Percentiles rank a stretch among this genome's conserved stretches.
Evolutionary conservation across 2,888 invertebrate species (phyloP).

Genomic region (Cheiracanthium punctorium): DNA sequence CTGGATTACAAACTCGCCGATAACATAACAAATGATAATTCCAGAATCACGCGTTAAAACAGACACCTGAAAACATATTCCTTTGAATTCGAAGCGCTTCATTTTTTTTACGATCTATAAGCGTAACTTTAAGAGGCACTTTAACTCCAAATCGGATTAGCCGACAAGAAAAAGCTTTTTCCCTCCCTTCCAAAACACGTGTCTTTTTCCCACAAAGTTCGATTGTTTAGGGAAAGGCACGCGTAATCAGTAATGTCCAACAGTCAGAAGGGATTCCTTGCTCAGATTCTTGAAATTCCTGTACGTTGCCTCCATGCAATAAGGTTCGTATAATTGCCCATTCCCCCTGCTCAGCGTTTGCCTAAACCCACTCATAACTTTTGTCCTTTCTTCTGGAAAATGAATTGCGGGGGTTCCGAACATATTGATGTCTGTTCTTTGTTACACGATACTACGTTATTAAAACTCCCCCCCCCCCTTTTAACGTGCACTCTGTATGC

Average conservation of each 20-base stretch:
- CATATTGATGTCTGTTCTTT: constrained; percentile 9
- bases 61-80: no score
- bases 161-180: constrained; percentile 64
- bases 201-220: constrained; percentile 56
- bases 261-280: neutral
- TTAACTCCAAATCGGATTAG: constrained; percentile 63
- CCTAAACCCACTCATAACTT: neutral
- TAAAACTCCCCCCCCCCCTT: no score
- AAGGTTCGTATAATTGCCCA: constrained; percentile 44
- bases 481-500: no score
- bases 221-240: constrained; percentile 41
- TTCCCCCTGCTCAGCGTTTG: neutral
- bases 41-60: no score
- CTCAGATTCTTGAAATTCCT: constrained; percentile 38
- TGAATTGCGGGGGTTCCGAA: no score
- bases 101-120: no score
- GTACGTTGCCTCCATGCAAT: constrained; percentile 27
- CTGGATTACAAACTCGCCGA: no score
- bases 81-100: no score
- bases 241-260: constrained; percentile 34
- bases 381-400: neutral
- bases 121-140: no score
- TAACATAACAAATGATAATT: no score
- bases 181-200: constrained; percentile 41
- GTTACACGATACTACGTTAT: neutral